Conservation (phyloP, 2,888 invertebrate species). For the Lypha dubia region DNA sequence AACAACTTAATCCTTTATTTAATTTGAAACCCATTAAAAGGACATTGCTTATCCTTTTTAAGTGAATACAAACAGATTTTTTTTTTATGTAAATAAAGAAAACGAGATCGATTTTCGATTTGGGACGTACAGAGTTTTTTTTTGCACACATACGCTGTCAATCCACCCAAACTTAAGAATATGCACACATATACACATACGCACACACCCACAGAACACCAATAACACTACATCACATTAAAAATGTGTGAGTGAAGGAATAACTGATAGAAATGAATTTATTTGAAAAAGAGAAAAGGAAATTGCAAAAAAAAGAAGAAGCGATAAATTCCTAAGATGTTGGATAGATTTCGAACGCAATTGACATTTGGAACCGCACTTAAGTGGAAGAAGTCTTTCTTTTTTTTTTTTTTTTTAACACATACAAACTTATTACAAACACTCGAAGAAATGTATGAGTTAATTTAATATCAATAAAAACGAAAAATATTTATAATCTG, state of each 20-base stretch:
- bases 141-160: slow-evolving; percentile 39
- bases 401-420: slow-evolving; percentile 32
- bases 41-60: slow-evolving; percentile 83
- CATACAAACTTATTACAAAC: slow-evolving; percentile 24
- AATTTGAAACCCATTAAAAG: slow-evolving; percentile 84
- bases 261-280: slow-evolving; percentile 59
- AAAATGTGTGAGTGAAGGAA: slow-evolving; percentile 61
- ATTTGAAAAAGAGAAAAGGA: slow-evolving; percentile 29
- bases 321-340: slow-evolving; percentile 69
- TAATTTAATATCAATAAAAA: not conserved
- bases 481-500: no score
- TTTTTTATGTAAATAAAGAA: slow-evolving; percentile 83
- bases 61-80: slow-evolving; percentile 84
- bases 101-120: slow-evolving; percentile 81
- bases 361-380: slow-evolving; percentile 76
- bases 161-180: slow-evolving; percentile 14
- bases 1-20: slow-evolving; percentile 84
- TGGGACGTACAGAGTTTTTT: slow-evolving; percentile 60
- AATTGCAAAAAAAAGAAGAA: slow-evolving; percentile 33
- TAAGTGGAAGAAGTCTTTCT: slow-evolving; percentile 69
- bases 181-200: slow-evolving; percentile 12
- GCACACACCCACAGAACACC: slow-evolving; percentile 4
- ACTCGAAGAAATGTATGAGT: slow-evolving; percentile 18
- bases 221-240: slow-evolving; percentile 42
- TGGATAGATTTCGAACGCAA: slow-evolving; percentile 73